phyloP scores from a whole-genome alignment of 2,797 vertebrate species.

The Gymnothorax reevesii region DNA sequence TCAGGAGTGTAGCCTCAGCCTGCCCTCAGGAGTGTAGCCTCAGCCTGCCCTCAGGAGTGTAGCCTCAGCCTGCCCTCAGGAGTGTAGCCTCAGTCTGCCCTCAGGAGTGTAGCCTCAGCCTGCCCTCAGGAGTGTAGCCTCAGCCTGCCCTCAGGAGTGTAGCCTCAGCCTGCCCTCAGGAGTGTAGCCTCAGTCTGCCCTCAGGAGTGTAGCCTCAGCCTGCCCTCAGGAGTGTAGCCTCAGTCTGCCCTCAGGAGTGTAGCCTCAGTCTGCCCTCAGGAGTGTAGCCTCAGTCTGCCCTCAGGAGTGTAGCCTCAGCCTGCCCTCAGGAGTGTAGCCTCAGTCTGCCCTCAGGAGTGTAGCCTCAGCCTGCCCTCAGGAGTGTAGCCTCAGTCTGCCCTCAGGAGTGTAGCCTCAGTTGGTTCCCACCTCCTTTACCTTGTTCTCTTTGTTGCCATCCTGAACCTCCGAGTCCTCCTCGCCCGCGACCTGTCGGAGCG shows the following conservation, averaged over 20 bases:
- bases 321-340: too few relatives aligned
- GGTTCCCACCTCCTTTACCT: constrained; percentile 54
- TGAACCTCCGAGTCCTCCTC: constrained; percentile 58
- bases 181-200: background rate
- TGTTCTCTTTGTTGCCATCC: constrained; percentile 65
- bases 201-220: background rate
- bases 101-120: background rate
- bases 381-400: too few relatives aligned
- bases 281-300: background rate
- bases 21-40: background rate
- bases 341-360: too few relatives aligned
- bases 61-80: background rate
- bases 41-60: background rate
- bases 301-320: background rate
- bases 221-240: background rate
- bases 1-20: background rate
- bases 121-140: background rate
- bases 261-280: background rate
- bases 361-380: too few relatives aligned
- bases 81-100: background rate
- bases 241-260: background rate
- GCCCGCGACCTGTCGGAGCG: constrained; percentile 59
- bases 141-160: background rate
- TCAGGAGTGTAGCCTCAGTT: background rate
- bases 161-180: background rate